A percentile compares a stretch with the other conserved stretches of the same genome.
Conservation (phyloP, 2,113 vertebrate species). For the Bettongia penicillata region DNA sequence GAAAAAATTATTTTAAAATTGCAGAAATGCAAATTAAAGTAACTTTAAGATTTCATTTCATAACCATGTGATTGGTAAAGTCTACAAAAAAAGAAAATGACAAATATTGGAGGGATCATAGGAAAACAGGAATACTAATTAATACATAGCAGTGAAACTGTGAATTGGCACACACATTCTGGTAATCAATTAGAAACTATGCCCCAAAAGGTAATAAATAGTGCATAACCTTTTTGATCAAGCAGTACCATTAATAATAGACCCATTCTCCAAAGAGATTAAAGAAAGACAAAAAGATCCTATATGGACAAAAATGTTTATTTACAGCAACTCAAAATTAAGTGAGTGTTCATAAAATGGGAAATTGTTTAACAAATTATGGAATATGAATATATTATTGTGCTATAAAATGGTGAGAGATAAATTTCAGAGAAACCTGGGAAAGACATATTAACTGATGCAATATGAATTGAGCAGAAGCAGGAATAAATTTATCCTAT, state of each 20-base stretch:
- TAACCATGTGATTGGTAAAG: not conserved
- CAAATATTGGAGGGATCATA: not conserved
- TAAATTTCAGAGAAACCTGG: not conserved
- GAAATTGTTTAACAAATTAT: not conserved
- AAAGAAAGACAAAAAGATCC: not conserved
- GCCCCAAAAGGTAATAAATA: not conserved
- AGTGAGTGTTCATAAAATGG: not conserved
- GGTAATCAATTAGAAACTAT: not conserved
- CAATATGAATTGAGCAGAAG: not conserved
- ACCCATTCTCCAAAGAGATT: not conserved
- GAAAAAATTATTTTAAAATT: not conserved
- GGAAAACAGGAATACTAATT: not conserved
- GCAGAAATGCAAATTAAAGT: not conserved
- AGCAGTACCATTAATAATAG: not conserved
- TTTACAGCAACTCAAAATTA: not conserved
- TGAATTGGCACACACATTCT: not conserved
- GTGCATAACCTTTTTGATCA: not conserved
- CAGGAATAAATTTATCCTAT: not conserved
- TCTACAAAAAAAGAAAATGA: not conserved
- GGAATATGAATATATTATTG: not conserved
- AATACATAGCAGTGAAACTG: not conserved
- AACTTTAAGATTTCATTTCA: not conserved
- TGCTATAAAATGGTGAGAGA: not conserved
- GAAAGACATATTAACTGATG: not conserved
- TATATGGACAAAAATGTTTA: not conserved